Base-by-base conservation (phyloP, 2,888 invertebrate species). In the Protula sp. region DNA sequence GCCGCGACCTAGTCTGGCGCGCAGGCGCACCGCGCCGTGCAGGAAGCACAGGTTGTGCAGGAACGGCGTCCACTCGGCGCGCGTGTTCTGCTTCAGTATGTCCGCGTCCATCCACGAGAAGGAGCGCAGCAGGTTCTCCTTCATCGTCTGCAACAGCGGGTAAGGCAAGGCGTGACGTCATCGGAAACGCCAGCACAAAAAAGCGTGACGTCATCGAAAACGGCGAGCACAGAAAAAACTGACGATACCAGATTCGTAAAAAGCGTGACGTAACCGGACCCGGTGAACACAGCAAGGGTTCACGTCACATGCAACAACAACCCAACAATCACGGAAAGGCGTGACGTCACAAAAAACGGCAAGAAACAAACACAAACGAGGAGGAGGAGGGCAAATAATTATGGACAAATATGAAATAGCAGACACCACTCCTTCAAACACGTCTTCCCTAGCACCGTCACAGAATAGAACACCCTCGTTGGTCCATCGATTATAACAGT, bases 1-100 rank as follows among this genome's bases (percentile, higher is more conserved):
- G n/a, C 72, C 76, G 27, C 66, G 61, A 9, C 74, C 73, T 62
- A 72, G 76, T 30, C 78, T 66, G n/a, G 77, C 71, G 48, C 80
- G 60, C 9, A 79, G 73, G 53, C 74, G 76, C 26, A 80, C 60
- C 29, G 77, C 76, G 47, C 75, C 77, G 59, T 80, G 80, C 24
- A 80, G 70, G 68, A 75, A 79, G 67, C 76, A 78, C 60, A 81
- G 67, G 66, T 81, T 81, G 70, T 81, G 80, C 29, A 81, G 68
- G 66, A 79, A 67, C n/a, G 72, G 70, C 0, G 78, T 73, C 79
- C 78, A 80, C 61, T 80, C 79, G 1, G 71, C 63, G 5, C 76
- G 67, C 3, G 66, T 66, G 3, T 73, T 72, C 64, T 74, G 74
- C 60, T 72, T 73, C 54, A 80, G 65, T 28, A 77, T 71, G 63